These are phyloP conservation scores for Limnephilus rhombicus DNA, from an alignment of 2,888 invertebrate genomes.

Conservation along the genomic window DNA sequence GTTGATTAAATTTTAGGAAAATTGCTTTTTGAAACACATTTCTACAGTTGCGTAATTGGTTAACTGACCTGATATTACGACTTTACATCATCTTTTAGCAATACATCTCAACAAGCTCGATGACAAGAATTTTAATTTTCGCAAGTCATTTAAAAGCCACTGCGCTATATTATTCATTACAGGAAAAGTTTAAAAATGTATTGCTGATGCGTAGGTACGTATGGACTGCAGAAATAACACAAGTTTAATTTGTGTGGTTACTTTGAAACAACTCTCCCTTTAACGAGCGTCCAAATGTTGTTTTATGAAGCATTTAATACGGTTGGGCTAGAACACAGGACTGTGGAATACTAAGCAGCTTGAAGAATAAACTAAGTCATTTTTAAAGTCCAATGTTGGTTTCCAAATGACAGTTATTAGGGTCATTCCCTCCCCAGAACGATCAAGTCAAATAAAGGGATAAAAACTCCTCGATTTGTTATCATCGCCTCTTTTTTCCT, in stretches of 20 bases:
- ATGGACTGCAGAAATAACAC: constrained; percentile 4
- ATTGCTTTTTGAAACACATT: too few relatives aligned
- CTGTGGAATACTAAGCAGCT: not conserved
- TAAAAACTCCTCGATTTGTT: too few relatives aligned
- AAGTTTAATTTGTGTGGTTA: constrained; percentile 12
- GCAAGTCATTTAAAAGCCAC: not conserved
- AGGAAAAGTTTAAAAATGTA: not conserved
- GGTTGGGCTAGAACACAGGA: not conserved
- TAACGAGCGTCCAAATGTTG: constrained; percentile 22
- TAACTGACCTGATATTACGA: too few relatives aligned
- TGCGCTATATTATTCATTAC: not conserved
- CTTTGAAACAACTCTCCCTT: constrained; percentile 21
- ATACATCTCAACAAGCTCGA: too few relatives aligned
- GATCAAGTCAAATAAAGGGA: too few relatives aligned
- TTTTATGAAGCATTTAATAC: not conserved
- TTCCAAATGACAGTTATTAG: not conserved
- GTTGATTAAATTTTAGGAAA: too few relatives aligned
- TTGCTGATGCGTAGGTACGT: not conserved
- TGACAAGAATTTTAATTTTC: too few relatives aligned
- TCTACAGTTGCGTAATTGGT: too few relatives aligned
- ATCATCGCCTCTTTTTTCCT: too few relatives aligned
- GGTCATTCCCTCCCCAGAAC: too few relatives aligned
- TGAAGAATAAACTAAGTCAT: not conserved
- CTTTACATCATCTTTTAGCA: too few relatives aligned
- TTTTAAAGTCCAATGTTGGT: not conserved